Conservation (phyloP, 1,140 invertebrate species). For the Drosophila yakuba region DNA sequence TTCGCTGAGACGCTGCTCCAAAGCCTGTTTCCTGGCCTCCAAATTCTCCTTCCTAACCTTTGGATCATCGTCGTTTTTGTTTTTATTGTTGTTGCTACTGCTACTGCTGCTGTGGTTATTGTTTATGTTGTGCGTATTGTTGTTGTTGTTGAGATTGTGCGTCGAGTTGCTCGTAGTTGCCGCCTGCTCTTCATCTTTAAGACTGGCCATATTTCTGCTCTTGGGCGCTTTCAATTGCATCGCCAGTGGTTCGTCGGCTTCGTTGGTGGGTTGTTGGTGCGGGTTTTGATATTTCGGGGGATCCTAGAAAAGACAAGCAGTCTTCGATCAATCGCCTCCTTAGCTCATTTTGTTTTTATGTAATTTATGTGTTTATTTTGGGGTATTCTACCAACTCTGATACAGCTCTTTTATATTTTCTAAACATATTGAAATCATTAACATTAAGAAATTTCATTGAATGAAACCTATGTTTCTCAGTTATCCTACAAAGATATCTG, state of each 20-base stretch:
- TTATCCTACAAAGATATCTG: too few relatives aligned
- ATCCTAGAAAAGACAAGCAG: constrained; percentile 63
- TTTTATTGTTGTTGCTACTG: constrained; percentile 47
- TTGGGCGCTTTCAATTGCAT: constrained; percentile 78
- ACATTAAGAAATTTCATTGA: too few relatives aligned
- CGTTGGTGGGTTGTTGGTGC: constrained; percentile 33
- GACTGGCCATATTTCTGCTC: constrained; percentile 75
- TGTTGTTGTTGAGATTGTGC: constrained; percentile 40
- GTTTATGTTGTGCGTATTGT: constrained; percentile 35
- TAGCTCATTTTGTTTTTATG: constrained; percentile 26
- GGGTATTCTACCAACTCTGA: neutral
- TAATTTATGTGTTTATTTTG: neutral
- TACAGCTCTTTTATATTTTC: too few relatives aligned
- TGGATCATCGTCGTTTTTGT: constrained; percentile 57
- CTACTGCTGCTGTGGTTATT: constrained; percentile 34
- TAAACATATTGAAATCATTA: too few relatives aligned
- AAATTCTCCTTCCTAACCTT: constrained; percentile 66
- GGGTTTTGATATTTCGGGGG: constrained; percentile 17
- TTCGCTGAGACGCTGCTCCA: constrained; percentile 74
- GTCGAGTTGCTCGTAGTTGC: constrained; percentile 55
- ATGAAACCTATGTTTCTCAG: neutral
- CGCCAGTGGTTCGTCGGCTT: constrained; percentile 56
- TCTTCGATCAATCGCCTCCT: constrained; percentile 66
- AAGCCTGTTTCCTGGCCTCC: constrained; percentile 65
- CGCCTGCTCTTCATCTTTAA: constrained; percentile 75